phyloP scores from a whole-genome alignment of 2,113 vertebrate genomes.

The Rhipidura dahli region DNA sequence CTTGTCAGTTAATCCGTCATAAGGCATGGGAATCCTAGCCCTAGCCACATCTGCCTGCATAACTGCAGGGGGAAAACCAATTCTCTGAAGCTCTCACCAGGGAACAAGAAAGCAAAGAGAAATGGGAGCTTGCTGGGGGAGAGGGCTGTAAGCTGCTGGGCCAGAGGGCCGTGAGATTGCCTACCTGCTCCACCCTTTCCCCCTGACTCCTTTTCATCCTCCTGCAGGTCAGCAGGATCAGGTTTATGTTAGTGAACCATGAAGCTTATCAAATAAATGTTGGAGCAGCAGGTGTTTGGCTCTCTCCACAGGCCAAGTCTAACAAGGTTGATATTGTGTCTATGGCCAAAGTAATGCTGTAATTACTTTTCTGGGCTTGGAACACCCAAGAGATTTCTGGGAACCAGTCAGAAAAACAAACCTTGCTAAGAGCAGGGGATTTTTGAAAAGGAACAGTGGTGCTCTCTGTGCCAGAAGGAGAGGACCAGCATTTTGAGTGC shows the following conservation, averaged over 20 bases:
- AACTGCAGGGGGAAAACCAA: conserved; percentile 59
- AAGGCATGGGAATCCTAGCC: conserved; percentile 72
- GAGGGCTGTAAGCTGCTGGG: not conserved
- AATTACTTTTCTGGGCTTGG: conserved; percentile 61
- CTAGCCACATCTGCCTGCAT: conserved; percentile 73
- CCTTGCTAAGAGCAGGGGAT: conserved; percentile 56
- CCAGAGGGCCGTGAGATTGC: conserved; percentile 9
- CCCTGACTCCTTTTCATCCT: conserved; percentile 63
- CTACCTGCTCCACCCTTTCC: conserved; percentile 33
- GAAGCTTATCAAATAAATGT: conserved; percentile 73
- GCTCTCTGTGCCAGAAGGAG: conserved; percentile 21
- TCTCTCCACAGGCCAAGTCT: conserved; percentile 50
- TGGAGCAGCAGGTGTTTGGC: conserved; percentile 72
- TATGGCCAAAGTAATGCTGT: conserved; percentile 48
- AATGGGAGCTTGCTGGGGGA: conserved; percentile 42
- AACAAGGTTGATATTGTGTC: conserved; percentile 65
- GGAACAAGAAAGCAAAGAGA: conserved; percentile 52
- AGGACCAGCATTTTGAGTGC: not conserved
- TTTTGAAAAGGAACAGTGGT: conserved; percentile 48
- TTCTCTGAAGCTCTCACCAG: conserved; percentile 61
- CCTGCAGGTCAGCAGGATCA: conserved; percentile 67
- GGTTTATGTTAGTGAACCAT: conserved; percentile 64
- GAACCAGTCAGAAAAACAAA: conserved; percentile 70
- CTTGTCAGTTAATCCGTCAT: conserved; percentile 68
- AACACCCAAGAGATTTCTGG: conserved; percentile 65